Conservation (phyloP, 1,140 invertebrate species). For the Sesamia nonagrioides region DNA sequence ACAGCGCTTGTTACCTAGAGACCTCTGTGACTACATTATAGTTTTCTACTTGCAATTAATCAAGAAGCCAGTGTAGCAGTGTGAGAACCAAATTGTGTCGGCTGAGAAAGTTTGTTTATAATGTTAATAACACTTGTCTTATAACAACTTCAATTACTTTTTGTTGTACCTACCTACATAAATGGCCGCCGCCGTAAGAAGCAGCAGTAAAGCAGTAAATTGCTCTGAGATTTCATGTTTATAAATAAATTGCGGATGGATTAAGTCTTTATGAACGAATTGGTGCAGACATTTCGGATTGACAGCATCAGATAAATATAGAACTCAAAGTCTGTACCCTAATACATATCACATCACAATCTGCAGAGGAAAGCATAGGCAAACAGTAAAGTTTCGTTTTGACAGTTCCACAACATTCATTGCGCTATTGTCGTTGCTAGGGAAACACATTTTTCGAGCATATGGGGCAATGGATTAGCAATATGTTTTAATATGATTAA, state of each 20-base stretch:
- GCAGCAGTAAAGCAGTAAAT: slow-evolving; percentile 67
- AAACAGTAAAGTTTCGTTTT: too few species aligned
- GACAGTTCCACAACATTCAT: too few species aligned
- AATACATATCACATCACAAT: too few species aligned
- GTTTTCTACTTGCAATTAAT: slow-evolving; percentile 66
- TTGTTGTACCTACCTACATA: slow-evolving; percentile 61
- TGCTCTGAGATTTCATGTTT: slow-evolving; percentile 30
- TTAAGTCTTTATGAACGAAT: slow-evolving; percentile 21
- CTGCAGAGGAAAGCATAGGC: too few species aligned
- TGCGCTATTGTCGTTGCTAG: too few species aligned
- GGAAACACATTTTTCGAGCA: too few species aligned
- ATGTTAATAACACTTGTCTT: slow-evolving; percentile 70
- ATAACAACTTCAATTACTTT: slow-evolving; percentile 80
- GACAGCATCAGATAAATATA: too few species aligned
- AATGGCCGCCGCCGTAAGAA: background rate
- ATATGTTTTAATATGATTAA: too few species aligned
- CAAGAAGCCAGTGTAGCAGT: slow-evolving; percentile 52
- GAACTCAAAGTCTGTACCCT: too few species aligned
- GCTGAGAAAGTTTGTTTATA: slow-evolving; percentile 73
- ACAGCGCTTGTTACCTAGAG: slow-evolving; percentile 11
- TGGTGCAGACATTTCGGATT: too few species aligned
- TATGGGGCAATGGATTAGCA: too few species aligned
- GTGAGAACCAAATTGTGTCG: slow-evolving; percentile 68
- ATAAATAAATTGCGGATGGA: background rate
- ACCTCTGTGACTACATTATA: slow-evolving; percentile 25